Evolutionary conservation across 2,113 vertebrate genomes (phyloP).

Genomic region (Vidua chalybeata): DNA sequence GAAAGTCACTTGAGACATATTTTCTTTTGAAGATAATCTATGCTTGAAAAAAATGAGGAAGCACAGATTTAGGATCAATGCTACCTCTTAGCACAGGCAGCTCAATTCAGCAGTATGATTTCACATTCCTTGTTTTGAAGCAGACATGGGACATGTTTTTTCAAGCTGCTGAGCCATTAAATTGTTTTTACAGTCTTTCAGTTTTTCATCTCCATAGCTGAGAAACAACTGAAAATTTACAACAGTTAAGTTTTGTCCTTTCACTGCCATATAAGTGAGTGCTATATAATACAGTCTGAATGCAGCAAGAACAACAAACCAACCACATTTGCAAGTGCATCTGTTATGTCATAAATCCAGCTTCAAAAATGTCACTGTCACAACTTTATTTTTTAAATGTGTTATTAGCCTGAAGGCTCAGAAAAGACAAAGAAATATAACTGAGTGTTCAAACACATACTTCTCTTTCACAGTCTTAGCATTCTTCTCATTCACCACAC

Average conservation of each 20-base stretch:
- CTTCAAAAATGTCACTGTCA: not conserved
- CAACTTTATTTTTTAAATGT: not conserved
- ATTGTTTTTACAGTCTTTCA: not conserved
- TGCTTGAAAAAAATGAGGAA: not conserved
- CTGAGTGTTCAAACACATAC: conserved; percentile 67
- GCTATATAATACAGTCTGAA: not conserved
- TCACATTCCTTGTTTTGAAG: not conserved
- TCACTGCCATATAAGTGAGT: not conserved
- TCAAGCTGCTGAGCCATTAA: not conserved
- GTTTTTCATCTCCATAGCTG: not conserved
- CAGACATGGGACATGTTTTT: not conserved
- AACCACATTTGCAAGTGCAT: not conserved
- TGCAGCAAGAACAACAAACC: not conserved
- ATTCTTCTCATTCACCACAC: conserved; percentile 93
- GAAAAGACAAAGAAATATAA: not conserved
- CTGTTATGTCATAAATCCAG: not conserved
- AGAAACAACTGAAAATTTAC: not conserved
- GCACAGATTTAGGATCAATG: not conserved
- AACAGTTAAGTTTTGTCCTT: not conserved
- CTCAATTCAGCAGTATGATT: not conserved
- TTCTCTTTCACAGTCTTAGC: conserved; percentile 90
- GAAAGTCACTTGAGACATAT: not conserved
- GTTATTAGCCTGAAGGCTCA: not conserved
- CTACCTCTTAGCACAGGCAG: not conserved
- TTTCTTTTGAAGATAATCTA: not conserved